Conservation (phyloP, 2,888 invertebrate species). For the Branchinecta sandiegonensis region DNA sequence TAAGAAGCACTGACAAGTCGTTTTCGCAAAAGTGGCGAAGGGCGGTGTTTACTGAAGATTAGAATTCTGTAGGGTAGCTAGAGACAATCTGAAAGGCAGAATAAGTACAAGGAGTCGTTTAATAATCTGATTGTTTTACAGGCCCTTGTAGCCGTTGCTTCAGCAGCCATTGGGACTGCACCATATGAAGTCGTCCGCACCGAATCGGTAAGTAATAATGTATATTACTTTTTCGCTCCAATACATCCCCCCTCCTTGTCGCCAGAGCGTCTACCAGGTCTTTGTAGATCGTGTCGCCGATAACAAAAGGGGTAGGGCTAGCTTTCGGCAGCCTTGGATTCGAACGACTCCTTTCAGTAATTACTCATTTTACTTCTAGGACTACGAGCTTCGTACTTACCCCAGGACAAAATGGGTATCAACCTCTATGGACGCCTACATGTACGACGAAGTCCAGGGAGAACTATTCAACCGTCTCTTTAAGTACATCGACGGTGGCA, state of each 20-base stretch:
- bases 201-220: background rate
- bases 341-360: too few relatives aligned
- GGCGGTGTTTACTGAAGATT: too few relatives aligned
- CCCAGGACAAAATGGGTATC: slow-evolving; percentile 15
- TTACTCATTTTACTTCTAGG: background rate
- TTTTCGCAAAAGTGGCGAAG: too few relatives aligned
- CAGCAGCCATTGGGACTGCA: slow-evolving; percentile 10
- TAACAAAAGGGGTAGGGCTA: too few relatives aligned
- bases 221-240: background rate
- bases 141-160: background rate
- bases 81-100: too few relatives aligned
- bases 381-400: slow-evolving; percentile 16
- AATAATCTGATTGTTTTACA: background rate
- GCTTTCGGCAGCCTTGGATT: too few relatives aligned
- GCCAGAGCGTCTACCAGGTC: too few relatives aligned
- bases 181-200: slow-evolving; percentile 18
- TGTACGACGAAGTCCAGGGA: background rate
- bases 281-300: too few relatives aligned
- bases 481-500: slow-evolving; percentile 17
- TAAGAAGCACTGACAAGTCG: too few relatives aligned
- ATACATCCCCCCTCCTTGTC: too few relatives aligned
- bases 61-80: too few relatives aligned
- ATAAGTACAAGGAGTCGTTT: too few relatives aligned
- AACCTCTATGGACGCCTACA: slow-evolving; percentile 17
- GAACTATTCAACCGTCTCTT: slow-evolving; percentile 18